Evolutionary conservation across 2,888 invertebrate genomes (phyloP).

Genomic region (Eupeodes luniger): DNA sequence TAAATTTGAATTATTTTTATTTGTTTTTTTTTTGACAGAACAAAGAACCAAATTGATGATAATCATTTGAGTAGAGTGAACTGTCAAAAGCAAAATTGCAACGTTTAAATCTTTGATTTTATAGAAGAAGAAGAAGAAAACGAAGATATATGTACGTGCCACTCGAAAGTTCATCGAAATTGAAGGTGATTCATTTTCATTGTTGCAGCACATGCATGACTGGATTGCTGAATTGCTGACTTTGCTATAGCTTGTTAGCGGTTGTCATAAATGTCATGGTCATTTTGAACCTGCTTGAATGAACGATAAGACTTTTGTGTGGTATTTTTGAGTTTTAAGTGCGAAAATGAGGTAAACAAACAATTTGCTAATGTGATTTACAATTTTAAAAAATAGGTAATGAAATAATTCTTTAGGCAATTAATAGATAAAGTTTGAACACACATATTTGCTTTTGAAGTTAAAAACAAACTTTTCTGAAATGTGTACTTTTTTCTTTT

Average conservation of each 20-base stretch:
- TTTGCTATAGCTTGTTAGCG: too few relatives aligned
- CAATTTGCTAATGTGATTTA: too few relatives aligned
- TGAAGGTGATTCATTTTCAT: slow-evolving; percentile 6
- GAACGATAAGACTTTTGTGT: slow-evolving; percentile 8
- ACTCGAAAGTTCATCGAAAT: slow-evolving; percentile 1
- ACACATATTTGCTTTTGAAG: too few relatives aligned
- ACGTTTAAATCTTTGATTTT: not conserved
- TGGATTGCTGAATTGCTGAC: not conserved
- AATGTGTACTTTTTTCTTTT: too few relatives aligned
- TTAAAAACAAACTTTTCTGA: too few relatives aligned
- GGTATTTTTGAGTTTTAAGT: not conserved
- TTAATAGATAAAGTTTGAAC: too few relatives aligned
- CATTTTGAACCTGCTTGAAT: slow-evolving; percentile 5
- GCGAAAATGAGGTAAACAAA: not conserved
- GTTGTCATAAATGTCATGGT: slow-evolving; percentile 10
- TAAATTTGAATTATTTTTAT: not conserved
- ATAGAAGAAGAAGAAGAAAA: not conserved
- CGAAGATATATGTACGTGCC: not conserved
- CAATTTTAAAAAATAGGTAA: too few relatives aligned
- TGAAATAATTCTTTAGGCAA: too few relatives aligned
- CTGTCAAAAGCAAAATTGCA: not conserved
- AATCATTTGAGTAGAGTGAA: too few relatives aligned
- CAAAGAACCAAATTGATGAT: not conserved
- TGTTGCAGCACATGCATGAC: slow-evolving; percentile 8
- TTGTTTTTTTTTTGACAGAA: not conserved